phyloP scores from a whole-genome alignment of 2,113 vertebrate species.

The Psilopogon haemacephalus region DNA sequence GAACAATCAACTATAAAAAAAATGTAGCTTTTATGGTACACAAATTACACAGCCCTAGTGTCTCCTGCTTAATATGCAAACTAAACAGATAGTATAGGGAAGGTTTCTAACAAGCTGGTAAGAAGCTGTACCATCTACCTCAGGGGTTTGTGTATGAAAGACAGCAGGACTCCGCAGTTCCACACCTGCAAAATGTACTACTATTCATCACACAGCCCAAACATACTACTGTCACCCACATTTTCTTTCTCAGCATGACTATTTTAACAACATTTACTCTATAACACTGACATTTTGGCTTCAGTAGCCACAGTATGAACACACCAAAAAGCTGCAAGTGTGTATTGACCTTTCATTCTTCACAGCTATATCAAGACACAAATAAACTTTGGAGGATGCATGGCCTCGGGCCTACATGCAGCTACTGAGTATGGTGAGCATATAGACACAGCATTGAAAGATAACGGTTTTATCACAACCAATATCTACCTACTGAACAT shows the following conservation, averaged over 20 bases:
- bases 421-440: background rate
- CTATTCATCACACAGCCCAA: background rate
- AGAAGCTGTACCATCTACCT: background rate
- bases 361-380: background rate
- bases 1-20: background rate
- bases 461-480: background rate
- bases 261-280: background rate
- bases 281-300: background rate
- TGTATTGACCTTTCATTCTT: background rate
- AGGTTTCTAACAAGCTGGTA: background rate
- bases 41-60: background rate
- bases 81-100: background rate
- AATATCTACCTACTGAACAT: background rate
- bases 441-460: background rate
- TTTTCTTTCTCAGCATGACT: background rate
- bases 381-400: background rate
- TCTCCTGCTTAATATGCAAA: background rate
- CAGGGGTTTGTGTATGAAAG: background rate
- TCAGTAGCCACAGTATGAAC: background rate
- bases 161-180: background rate
- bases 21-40: background rate
- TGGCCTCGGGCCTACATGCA: background rate
- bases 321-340: background rate
- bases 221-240: fast-evolving
- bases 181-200: fast-evolving